These are phyloP conservation scores for Drosophila cognata DNA, from an alignment of 2,888 invertebrate species.

Conservation along the genomic window DNA sequence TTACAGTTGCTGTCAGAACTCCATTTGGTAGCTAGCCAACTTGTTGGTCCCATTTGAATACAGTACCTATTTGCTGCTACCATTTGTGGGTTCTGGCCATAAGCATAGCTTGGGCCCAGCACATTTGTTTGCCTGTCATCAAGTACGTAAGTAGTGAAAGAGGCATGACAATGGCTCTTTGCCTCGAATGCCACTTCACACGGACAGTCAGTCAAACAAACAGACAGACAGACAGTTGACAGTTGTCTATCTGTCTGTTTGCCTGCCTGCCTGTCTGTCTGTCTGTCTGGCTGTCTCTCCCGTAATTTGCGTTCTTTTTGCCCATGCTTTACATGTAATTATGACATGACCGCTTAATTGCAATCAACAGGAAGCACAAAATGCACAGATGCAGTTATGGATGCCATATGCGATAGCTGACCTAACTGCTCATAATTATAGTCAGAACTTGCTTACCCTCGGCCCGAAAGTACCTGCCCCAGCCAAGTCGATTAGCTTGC, in stretches of 20 bases:
- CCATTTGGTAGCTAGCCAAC: conserved; percentile 42
- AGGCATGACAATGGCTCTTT: conserved; percentile 47
- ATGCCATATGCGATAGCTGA: conserved; percentile 25
- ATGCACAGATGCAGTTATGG: conserved; percentile 46
- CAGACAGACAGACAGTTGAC: conserved; percentile 9
- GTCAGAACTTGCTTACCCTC: conserved; percentile 31
- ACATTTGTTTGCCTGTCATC: conserved; percentile 34
- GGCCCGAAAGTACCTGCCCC: background rate
- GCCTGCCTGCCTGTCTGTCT: conserved; percentile 4
- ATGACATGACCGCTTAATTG: conserved; percentile 67
- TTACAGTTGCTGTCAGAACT: conserved; percentile 46
- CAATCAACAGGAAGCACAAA: conserved; percentile 62
- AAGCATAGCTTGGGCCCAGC: conserved; percentile 25
- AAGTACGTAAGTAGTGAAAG: conserved; percentile 13
- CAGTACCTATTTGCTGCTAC: conserved; percentile 19
- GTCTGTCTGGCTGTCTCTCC: conserved; percentile 13
- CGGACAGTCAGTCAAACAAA: conserved; percentile 14
- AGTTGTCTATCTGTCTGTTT: background rate
- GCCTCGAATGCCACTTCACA: conserved; percentile 44
- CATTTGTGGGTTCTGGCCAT: conserved; percentile 28
- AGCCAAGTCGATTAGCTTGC: conserved; percentile 9
- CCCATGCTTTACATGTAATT: conserved; percentile 53
- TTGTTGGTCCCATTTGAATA: conserved; percentile 37
- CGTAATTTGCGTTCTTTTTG: conserved; percentile 54
- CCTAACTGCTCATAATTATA: conserved; percentile 50